A percentile compares a stretch with the other conserved stretches of the same genome.
phyloP scores from a whole-genome alignment of 2,888 invertebrate species.

The Eurytoma californica region DNA sequence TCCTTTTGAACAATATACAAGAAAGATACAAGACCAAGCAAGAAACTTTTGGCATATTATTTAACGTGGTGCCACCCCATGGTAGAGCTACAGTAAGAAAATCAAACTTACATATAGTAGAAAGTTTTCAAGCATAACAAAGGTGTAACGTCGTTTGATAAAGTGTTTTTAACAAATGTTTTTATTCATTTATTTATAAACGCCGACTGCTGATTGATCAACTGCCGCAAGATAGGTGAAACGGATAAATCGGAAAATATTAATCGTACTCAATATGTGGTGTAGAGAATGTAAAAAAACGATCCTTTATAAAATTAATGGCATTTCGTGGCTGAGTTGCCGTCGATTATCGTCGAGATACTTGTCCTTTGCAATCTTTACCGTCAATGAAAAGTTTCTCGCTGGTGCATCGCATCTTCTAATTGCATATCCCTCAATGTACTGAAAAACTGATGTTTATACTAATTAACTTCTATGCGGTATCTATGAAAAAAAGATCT shows the following conservation, averaged over 20 bases:
- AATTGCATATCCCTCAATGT: conserved; percentile 74
- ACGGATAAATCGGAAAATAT: conserved; percentile 37
- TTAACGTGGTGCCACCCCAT: too few relatives aligned
- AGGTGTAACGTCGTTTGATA: background rate
- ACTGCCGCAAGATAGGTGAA: conserved; percentile 52
- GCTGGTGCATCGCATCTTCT: conserved; percentile 60
- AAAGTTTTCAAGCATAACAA: conserved; percentile 7
- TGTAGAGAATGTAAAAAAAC: conserved; percentile 29
- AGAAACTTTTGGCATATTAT: too few relatives aligned
- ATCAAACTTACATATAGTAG: conserved; percentile 6
- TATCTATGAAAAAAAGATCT: conserved; percentile 64
- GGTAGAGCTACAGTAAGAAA: background rate
- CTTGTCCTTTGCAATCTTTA: conserved; percentile 29
- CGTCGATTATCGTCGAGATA: conserved; percentile 38
- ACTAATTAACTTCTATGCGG: conserved; percentile 71
- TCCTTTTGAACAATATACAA: too few relatives aligned
- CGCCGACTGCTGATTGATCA: conserved; percentile 49
- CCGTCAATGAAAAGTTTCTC: conserved; percentile 46
- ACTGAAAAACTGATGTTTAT: conserved; percentile 72
- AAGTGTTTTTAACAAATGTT: conserved; percentile 8
- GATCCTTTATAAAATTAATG: background rate
- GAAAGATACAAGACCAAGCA: too few relatives aligned
- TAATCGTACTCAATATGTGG: conserved; percentile 8
- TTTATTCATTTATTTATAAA: conserved; percentile 16
- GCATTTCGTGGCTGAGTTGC: conserved; percentile 43